Evolutionary conservation across 2,888 invertebrate species (phyloP).

Genomic region (Pyrgus malvae): DNA sequence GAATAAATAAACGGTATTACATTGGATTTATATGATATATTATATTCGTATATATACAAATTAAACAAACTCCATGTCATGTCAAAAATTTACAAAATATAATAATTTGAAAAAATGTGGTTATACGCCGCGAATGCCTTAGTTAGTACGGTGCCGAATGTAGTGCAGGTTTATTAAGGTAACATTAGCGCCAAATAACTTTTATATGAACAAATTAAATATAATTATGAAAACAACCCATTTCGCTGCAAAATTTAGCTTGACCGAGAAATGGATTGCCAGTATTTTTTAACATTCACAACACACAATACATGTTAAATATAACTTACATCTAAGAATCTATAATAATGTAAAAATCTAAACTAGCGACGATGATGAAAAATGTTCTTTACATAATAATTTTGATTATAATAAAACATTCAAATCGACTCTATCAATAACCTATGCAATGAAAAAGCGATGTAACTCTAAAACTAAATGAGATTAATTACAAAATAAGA

Average conservation of each 20-base stretch:
- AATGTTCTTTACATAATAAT: not conserved
- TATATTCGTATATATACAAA: conserved; percentile 6
- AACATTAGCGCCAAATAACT: conserved; percentile 74
- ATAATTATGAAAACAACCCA: not conserved
- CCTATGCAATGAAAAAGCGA: too few relatives aligned
- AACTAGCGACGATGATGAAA: conserved; percentile 3
- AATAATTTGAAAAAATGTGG: not conserved
- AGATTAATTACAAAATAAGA: too few relatives aligned
- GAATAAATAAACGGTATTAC: too few relatives aligned
- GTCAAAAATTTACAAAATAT: conserved; percentile 31
- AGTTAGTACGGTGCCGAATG: conserved; percentile 44
- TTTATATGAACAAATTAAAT: conserved; percentile 16
- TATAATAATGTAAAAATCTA: not conserved
- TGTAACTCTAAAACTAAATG: too few relatives aligned
- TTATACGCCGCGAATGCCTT: conserved; percentile 63
- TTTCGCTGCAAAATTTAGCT: not conserved
- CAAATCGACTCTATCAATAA: too few relatives aligned
- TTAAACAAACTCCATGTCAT: conserved; percentile 33
- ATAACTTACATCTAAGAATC: not conserved
- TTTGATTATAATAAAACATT: not conserved
- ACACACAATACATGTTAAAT: not conserved
- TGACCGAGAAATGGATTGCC: not conserved
- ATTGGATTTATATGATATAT: too few relatives aligned
- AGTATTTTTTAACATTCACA: too few relatives aligned
- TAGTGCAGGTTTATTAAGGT: conserved; percentile 60